These are phyloP conservation scores for Pollachius pollachius DNA, from an alignment of 2,113 vertebrate species.

Conservation along the genomic window DNA sequence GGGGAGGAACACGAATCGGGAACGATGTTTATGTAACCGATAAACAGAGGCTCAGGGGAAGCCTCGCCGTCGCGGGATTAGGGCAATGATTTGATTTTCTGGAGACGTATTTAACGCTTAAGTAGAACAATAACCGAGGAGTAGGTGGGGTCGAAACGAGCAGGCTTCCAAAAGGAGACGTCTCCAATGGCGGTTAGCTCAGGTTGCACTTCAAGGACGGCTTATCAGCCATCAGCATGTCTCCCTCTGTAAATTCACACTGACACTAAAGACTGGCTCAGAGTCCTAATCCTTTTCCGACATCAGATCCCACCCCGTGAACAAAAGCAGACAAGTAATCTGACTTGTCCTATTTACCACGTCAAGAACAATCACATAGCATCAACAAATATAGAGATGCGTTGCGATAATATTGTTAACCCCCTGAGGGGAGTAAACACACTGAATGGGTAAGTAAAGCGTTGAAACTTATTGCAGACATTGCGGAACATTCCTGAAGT, in stretches of 20 bases:
- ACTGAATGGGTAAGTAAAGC: too few species aligned
- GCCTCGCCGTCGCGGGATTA: constrained; percentile 13
- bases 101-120: not conserved
- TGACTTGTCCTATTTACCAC: constrained; percentile 33
- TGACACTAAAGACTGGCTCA: constrained; percentile 33
- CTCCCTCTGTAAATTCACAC: constrained; percentile 27
- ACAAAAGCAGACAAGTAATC: constrained; percentile 28
- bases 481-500: too few species aligned
- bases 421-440: too few species aligned
- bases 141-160: not conserved
- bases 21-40: constrained; percentile 43
- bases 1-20: constrained; percentile 29
- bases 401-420: too few species aligned
- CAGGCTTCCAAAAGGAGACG: not conserved
- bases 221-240: not conserved
- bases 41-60: constrained; percentile 25
- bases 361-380: constrained; percentile 4
- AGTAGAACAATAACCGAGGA: not conserved
- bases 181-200: not conserved
- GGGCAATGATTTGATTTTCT: constrained; percentile 27
- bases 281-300: constrained; percentile 46
- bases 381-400: too few species aligned
- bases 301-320: not conserved
- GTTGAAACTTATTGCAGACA: too few species aligned
- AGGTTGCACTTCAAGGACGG: constrained; percentile 6